Evolutionary conservation across 2,113 vertebrate species (phyloP), one percentile per base, ranked within the genome.

Genomic region (Zosterops borbonicus): DNA sequence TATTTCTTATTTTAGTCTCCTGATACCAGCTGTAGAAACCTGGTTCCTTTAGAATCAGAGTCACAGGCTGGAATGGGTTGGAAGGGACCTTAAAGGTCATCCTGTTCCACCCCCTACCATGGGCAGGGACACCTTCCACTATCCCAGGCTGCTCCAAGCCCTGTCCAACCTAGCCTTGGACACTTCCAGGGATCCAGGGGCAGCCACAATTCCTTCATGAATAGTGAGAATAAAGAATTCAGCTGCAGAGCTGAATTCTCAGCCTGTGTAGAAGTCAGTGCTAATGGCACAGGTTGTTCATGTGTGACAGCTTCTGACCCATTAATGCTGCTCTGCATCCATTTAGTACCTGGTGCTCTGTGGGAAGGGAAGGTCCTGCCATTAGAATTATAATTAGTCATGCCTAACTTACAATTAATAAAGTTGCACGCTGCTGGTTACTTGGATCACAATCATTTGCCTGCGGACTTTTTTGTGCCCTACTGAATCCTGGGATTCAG

Each of bases 141-240:
- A 0, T 24, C n/a, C 33, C 56, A 79, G 28, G 24, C 0, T 55
- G n/a, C 39, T 55, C 33, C 84, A 69, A 62, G 8, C 33, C 33
- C 41, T 0, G 0, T 70, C 49, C 65, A 70, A 0, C 28, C 56
- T 55, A 56, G 24, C 49, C 42, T 42, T 25, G 35, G 24, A 25
- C 29, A 18, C 16, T 56, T 0, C 6, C 58, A 79, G 58, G 24
- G 24, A 18, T 56, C 20, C 59, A 58, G 39, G 12, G 29, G 2
- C 69, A 47, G 41, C 69, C 82, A 41, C 50, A 28, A 4, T 6
- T 71, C 63, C 41, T 27, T 44, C 28, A 47, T 0, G 23, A 55
- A 42, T 0, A 46, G 5, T 12, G n/a, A 65, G 25, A 44, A 22
- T 22, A 28, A 58, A 37, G 42, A 56, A 24, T 69, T 82, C 12